Percentiles rank a stretch among this genome's conserved stretches.
phyloP scores from a whole-genome alignment of 2,797 vertebrate species.

The Sphaeramia orbicularis region DNA sequence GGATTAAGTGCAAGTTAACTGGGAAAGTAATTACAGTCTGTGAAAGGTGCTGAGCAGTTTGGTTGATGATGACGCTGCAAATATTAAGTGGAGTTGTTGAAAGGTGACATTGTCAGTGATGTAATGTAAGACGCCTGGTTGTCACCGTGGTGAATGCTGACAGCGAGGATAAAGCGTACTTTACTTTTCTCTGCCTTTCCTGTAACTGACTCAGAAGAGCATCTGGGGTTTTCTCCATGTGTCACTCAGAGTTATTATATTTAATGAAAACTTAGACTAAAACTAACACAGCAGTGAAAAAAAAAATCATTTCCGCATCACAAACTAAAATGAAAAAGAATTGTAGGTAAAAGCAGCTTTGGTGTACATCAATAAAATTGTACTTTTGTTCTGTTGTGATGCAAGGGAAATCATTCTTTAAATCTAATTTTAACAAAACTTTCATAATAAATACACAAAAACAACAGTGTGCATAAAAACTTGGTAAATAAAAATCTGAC shows the following conservation, averaged over 20 bases:
- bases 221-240: constrained; percentile 30
- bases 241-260: constrained; percentile 29
- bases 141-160: constrained; percentile 63
- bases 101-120: constrained; percentile 71
- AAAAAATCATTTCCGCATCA: too few species aligned
- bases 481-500: too few species aligned
- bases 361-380: too few species aligned
- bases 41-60: constrained; percentile 60
- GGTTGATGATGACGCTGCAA: constrained; percentile 69
- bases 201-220: constrained; percentile 17
- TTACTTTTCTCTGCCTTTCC: constrained; percentile 43
- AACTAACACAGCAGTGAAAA: too few species aligned
- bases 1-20: constrained; percentile 74
- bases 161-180: constrained; percentile 25
- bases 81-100: constrained; percentile 58
- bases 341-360: too few species aligned
- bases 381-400: too few species aligned
- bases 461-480: too few species aligned
- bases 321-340: too few species aligned
- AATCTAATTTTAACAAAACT: too few species aligned
- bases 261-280: too few species aligned
- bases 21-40: constrained; percentile 67
- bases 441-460: too few species aligned
- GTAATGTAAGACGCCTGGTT: constrained; percentile 47
- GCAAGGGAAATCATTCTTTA: too few species aligned